Evolutionary conservation across 2,797 vertebrate genomes (phyloP).

Genomic region (Telmatherina bonti): DNA sequence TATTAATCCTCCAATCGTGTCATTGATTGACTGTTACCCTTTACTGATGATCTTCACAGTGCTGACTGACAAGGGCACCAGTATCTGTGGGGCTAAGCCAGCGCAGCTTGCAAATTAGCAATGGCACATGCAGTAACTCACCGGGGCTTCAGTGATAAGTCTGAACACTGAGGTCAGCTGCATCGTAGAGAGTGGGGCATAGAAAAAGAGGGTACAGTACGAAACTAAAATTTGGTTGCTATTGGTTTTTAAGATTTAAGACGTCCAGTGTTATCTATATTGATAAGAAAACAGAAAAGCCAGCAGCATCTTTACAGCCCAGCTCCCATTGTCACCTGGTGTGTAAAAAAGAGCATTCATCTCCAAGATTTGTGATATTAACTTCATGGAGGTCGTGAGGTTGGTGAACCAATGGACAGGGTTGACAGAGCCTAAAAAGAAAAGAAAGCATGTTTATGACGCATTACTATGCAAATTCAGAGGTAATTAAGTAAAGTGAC

Average conservation of each 20-base stretch:
- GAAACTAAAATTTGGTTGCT: conserved; percentile 12
- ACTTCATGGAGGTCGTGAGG: conserved; percentile 13
- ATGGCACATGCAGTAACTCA: conserved; percentile 64
- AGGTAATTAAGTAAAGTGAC: conserved; percentile 65
- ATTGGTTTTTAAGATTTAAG: conserved; percentile 4
- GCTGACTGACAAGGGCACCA: conserved; percentile 52
- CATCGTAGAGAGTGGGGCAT: conserved; percentile 25
- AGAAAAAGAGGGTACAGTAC: conserved; percentile 19
- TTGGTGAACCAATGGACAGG: conserved; percentile 35
- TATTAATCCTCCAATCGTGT: conserved; percentile 31
- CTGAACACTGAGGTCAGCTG: conserved; percentile 45
- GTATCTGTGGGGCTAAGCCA: conserved; percentile 45
- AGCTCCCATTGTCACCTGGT: conserved; percentile 1
- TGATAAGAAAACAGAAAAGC: not conserved
- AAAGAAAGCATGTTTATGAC: conserved; percentile 52
- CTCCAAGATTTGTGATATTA: conserved; percentile 19
- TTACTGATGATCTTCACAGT: conserved; percentile 28
- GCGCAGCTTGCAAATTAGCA: conserved; percentile 35
- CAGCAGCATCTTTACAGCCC: not conserved
- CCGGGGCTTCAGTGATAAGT: conserved; percentile 45
- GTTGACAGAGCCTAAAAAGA: conserved; percentile 50
- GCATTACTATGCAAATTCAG: conserved; percentile 73
- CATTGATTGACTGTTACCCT: conserved; percentile 35
- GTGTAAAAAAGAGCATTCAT: conserved; percentile 15
- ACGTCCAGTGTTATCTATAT: not conserved